A percentile compares a stretch with the other conserved stretches of the same genome.
These are phyloP conservation scores for Entosphenus tridentatus DNA, from an alignment of 2,113 vertebrate genomes.

Conservation along the genomic window DNA sequence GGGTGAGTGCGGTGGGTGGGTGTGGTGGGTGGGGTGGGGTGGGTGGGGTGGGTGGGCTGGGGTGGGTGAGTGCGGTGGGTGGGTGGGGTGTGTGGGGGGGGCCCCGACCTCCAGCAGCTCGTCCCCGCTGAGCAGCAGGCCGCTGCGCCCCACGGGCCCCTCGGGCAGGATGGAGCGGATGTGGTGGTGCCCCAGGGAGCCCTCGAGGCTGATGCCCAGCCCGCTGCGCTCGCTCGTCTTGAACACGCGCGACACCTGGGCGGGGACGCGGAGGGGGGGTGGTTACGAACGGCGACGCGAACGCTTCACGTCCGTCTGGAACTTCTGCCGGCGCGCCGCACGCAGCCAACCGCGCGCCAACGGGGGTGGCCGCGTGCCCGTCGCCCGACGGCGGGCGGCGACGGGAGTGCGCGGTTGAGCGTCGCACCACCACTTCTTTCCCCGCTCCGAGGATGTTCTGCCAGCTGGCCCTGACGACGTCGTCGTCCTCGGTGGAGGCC, in stretches of 20 bases:
- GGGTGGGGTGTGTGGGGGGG: conserved; percentile 6
- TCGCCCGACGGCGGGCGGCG: no score
- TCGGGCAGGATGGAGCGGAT: conserved; percentile 76
- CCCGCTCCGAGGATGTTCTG: conserved; percentile 44
- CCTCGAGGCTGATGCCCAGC: conserved; percentile 76
- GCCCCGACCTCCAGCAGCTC: conserved; percentile 60
- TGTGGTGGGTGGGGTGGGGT: no score
- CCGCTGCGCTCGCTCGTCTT: conserved; percentile 79
- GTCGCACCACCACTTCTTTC: conserved; percentile 60
- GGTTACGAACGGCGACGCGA: no score
- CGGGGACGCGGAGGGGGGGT: no score
- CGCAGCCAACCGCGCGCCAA: no score
- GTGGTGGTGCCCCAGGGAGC: conserved; percentile 59
- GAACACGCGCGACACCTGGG: conserved; percentile 61
- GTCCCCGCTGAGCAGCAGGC: conserved; percentile 68
- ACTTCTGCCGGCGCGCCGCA: no score
- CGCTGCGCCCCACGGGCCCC: conserved; percentile 64
- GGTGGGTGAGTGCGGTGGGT: no score
- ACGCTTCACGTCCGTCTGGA: no score
- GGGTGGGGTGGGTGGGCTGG: no score
- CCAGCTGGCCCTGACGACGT: conserved; percentile 44
- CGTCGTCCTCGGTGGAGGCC: conserved; percentile 13
- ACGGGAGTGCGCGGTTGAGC: no score
- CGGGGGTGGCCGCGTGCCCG: no score
- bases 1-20: no score